Conservation (phyloP, 2,797 vertebrate genomes). For the Thaleichthys pacificus region DNA sequence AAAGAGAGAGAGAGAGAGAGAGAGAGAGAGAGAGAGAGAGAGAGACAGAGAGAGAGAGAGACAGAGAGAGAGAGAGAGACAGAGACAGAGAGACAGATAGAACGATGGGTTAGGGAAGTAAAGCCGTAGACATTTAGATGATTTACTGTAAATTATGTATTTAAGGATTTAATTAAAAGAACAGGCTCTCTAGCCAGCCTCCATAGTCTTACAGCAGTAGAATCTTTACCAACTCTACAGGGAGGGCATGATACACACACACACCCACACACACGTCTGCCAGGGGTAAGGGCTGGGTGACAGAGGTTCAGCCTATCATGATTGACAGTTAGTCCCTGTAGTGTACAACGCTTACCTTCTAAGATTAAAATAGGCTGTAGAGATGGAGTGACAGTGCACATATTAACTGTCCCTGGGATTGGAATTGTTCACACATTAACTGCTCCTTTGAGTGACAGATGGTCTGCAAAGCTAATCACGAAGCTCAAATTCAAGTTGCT, state of each 20-base stretch:
- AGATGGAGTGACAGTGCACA: too few relatives aligned
- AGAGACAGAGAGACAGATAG: slow-evolving; percentile 1
- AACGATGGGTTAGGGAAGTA: background rate
- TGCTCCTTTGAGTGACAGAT: too few relatives aligned
- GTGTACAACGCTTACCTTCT: background rate
- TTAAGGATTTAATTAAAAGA: too few relatives aligned
- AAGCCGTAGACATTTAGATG: too few relatives aligned
- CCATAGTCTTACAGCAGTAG: slow-evolving; percentile 8
- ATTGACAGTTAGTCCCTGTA: background rate
- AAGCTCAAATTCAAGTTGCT: too few relatives aligned
- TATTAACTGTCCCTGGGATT: too few relatives aligned
- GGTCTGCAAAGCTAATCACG: too few relatives aligned
- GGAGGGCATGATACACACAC: background rate
- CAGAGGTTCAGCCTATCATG: background rate
- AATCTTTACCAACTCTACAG: background rate
- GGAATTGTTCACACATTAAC: too few relatives aligned
- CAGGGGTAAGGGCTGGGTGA: background rate
- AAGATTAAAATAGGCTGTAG: background rate
- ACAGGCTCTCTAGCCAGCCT: background rate
- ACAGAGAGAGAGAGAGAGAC: background rate
- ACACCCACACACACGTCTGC: background rate
- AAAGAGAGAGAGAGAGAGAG: background rate
- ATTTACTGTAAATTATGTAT: too few relatives aligned
- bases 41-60: background rate
- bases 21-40: background rate